Base-by-base conservation (phyloP, 2,888 invertebrate species). In the Stenchaetothrips biformis region DNA sequence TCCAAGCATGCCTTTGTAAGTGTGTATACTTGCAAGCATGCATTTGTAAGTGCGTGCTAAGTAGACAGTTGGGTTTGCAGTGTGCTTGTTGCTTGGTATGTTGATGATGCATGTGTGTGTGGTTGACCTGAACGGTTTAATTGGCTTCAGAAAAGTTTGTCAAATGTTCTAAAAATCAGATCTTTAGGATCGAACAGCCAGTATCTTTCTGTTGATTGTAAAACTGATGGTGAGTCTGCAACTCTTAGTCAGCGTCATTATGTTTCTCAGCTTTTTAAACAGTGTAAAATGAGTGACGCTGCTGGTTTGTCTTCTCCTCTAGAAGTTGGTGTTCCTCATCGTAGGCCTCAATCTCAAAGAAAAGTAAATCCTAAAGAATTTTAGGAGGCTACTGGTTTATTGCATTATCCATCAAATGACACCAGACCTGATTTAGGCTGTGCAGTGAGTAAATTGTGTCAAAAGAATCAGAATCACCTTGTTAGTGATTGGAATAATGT, bases 371-470 rank as follows among this genome's bases (percentile, higher is more conserved):
- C 47, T 16, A 80, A 49, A 37, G 4, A 62, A 7, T 80, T 67
- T 79, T 7, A 78, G 27, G 47, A 79, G 18, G 80, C 80, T 13
- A 48, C 79, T 21, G 80, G 79, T 16, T 13, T 27, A 47, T 16
- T 80, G 7, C 16, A 79, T 18, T 80, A 80, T 67, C n/a, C 37
- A 7, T 37, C 80, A 2, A 80, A 81, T 79, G 18, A 80, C 80
- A 82, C 82, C n/a, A 79, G 81, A 47, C 82, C 82, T 18, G 83
- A 82, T 79, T 79, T 83, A 9, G 48, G 48, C 27, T 80, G 8
- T 80, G 27, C 80, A 25, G 77, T 80, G 1, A 77, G 67, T 18
- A 80, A 80, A 18, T 21, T 77, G 21, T 18, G 77, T 8, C 77
- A 48, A 25, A 48, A 37, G 13, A 77, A 48, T 9, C 4, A 37